Base-by-base conservation (phyloP, 2,113 vertebrate species). In the Channa argus region DNA sequence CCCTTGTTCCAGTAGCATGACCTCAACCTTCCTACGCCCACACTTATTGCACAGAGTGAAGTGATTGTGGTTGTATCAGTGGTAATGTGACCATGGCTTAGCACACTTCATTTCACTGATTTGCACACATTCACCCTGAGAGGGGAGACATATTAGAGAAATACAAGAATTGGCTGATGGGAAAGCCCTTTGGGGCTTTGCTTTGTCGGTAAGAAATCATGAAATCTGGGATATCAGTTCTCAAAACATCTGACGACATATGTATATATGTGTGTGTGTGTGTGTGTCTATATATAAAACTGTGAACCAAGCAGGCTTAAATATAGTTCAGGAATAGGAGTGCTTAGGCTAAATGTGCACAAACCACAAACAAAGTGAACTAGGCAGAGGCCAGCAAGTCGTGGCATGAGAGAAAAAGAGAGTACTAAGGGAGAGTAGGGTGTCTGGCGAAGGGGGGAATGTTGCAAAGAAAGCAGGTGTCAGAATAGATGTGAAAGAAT, bases 71-170 rank as follows among this genome's bases (percentile, higher is more conserved):
- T 74, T 80, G 78, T 79, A 69, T 64, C 64, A 74, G 61, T 3
- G 56, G 60, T 81, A 83, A 81, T 83, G 59, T 55, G 74, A 83
- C 37, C 46, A 38, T 78, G 76, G 70, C 73, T 86, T 63, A 75
- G 51, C 53, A 77, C 84, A 75, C 64, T 64, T 72, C n/a, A 81
- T 74, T 83, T 79, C 58, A 83, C 68, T 45, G 68, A 82, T 87
- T 86, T 63, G 63, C 55, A 67, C 54, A 52, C 45, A 64, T 41
- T 70, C 46, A 24, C 12, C 46, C 83, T 44, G 13, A 71, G 39
- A 13, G 37, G 5, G 33, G 41, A 36, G n/a, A 0, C 0, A 1
- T 8, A 13, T 37, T 12, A 24, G 36, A 54, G 13, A 69, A 60
- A 54, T 39, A 50, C 34, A 67, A 3, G 33, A 34, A 5, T 24